Evolutionary conservation across 2,797 vertebrate species (phyloP).

Genomic region (Karalla daura): DNA sequence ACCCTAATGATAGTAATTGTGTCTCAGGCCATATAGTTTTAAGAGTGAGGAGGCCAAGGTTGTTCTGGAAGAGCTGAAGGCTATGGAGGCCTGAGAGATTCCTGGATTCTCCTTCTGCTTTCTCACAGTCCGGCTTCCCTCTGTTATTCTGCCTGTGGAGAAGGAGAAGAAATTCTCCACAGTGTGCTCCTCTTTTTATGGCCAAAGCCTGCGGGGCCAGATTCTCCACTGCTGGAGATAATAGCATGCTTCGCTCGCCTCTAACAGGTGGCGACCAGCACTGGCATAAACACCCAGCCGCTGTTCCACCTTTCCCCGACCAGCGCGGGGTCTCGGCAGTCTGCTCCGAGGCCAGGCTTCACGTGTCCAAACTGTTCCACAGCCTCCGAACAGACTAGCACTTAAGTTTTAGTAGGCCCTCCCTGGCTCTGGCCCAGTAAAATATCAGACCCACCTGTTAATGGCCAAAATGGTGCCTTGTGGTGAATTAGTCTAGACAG

Average conservation of each 20-base stretch:
- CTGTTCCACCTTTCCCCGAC: conserved; percentile 45
- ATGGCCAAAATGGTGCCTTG: conserved; percentile 56
- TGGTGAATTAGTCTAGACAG: conserved; percentile 73
- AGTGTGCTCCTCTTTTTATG: conserved; percentile 75
- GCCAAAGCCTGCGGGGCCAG: conserved; percentile 80
- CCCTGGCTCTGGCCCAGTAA: conserved; percentile 69
- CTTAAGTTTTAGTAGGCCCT: conserved; percentile 65
- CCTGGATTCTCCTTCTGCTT: conserved; percentile 65
- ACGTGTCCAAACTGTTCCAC: conserved; percentile 63
- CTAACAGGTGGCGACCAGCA: conserved; percentile 85
- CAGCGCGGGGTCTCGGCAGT: conserved; percentile 29
- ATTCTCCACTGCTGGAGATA: conserved; percentile 82
- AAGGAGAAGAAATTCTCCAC: conserved; percentile 66
- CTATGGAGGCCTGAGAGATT: conserved; percentile 65
- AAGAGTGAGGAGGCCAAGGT: conserved; percentile 56
- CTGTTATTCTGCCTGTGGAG: conserved; percentile 47
- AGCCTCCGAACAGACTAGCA: conserved; percentile 51
- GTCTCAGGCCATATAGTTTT: conserved; percentile 70
- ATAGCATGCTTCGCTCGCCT: conserved; percentile 78
- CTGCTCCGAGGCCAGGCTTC: conserved; percentile 21
- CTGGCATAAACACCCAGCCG: conserved; percentile 74
- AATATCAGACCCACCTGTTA: conserved; percentile 80
- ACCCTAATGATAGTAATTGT: conserved; percentile 77
- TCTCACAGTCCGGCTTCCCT: conserved; percentile 64
- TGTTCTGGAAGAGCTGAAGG: conserved; percentile 70